A percentile compares a stretch with the other conserved stretches of the same genome.
Evolutionary conservation across 2,797 vertebrate species (phyloP).

Genomic region (Cossypha niveicapilla): DNA sequence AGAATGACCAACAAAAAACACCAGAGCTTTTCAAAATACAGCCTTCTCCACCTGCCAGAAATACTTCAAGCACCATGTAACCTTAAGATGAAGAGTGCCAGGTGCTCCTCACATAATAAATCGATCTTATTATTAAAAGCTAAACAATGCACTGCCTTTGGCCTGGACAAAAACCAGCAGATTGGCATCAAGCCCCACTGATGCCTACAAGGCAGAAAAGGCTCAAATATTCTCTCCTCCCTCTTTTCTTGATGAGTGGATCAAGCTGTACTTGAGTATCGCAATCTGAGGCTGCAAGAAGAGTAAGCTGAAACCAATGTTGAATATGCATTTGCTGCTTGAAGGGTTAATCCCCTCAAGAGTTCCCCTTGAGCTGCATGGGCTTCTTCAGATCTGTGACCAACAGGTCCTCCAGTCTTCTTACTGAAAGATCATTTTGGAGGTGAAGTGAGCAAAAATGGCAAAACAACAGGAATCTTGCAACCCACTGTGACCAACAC

Average conservation of each 20-base stretch:
- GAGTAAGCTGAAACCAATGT: neutral
- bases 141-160: neutral
- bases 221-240: neutral
- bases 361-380: neutral
- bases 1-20: neutral
- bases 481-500: neutral
- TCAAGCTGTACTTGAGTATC: neutral
- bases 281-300: neutral
- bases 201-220: neutral
- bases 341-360: neutral
- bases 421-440: neutral
- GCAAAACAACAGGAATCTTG: neutral
- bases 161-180: neutral
- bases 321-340: fast-evolving
- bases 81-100: neutral
- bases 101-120: neutral
- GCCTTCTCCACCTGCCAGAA: neutral
- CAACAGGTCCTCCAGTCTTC: neutral
- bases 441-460: neutral
- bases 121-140: neutral
- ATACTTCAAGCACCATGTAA: neutral
- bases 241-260: neutral
- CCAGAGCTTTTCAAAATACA: neutral
- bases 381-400: neutral
- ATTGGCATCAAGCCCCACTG: neutral